Evolutionary conservation across 2,888 invertebrate genomes (phyloP).

Genomic region (Campoplex capitator): DNA sequence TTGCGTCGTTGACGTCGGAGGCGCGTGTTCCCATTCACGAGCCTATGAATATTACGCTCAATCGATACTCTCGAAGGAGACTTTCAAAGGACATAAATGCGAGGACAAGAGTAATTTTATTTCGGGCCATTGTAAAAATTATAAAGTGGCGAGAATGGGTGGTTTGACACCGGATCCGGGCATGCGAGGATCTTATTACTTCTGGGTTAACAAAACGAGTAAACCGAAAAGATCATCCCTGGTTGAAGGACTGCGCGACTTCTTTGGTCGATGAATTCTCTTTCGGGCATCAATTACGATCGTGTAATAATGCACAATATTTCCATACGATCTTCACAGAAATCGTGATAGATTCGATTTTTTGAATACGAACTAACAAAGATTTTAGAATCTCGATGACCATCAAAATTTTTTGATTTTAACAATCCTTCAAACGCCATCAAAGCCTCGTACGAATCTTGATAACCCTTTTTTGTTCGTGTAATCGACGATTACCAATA

Average conservation of each 20-base stretch:
- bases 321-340: neutral
- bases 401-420: too few relatives aligned
- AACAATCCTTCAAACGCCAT: too few relatives aligned
- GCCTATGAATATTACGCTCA: slow-evolving; percentile 33
- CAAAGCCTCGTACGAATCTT: too few relatives aligned
- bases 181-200: neutral
- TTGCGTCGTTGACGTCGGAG: neutral
- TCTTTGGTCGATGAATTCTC: too few relatives aligned
- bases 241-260: neutral
- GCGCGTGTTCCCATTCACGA: slow-evolving; percentile 34
- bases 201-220: neutral
- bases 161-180: neutral
- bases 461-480: too few relatives aligned
- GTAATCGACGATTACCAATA: too few relatives aligned
- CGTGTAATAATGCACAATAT: neutral
- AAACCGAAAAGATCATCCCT: too few relatives aligned
- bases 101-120: neutral
- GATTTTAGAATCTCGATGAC: too few relatives aligned
- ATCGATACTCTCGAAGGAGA: neutral
- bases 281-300: neutral
- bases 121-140: neutral
- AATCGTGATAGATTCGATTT: neutral
- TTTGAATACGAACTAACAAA: too few relatives aligned
- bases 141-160: slow-evolving; percentile 8
- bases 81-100: slow-evolving; percentile 21